phyloP scores from a whole-genome alignment of 35 echinoderm and acorn worm genomes.

The Holothuria glaberrima region DNA sequence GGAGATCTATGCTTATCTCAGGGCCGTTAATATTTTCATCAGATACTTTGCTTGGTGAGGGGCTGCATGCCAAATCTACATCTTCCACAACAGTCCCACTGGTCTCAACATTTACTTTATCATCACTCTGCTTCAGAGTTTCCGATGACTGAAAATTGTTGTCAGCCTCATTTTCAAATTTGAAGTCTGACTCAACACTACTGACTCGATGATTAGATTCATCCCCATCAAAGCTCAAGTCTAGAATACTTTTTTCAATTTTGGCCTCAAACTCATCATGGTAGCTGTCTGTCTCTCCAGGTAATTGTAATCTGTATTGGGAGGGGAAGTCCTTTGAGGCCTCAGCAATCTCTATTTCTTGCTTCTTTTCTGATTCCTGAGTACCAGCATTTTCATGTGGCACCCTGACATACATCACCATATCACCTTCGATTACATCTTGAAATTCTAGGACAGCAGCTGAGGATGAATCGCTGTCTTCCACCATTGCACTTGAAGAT shows the following conservation, averaged over 20 bases:
- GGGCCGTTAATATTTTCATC: background rate
- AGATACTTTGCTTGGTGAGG: background rate
- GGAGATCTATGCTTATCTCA: background rate
- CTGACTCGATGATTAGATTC: background rate
- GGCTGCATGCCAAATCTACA: no score
- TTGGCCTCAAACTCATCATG: slow-evolving; percentile 40
- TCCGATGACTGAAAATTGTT: background rate
- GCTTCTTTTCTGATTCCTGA: background rate
- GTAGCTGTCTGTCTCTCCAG: background rate
- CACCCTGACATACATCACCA: slow-evolving; percentile 12
- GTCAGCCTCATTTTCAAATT: background rate
- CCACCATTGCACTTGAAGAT: slow-evolving; percentile 53
- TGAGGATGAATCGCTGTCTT: slow-evolving; percentile 38
- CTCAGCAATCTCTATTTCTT: no score
- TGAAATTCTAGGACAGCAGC: slow-evolving; percentile 4
- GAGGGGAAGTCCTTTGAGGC: background rate
- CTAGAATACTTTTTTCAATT: slow-evolving; percentile 18
- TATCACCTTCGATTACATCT: background rate
- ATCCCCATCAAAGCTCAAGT: slow-evolving; percentile 42
- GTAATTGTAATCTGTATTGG: slow-evolving; percentile 9
- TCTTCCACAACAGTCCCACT: background rate
- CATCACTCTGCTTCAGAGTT: background rate
- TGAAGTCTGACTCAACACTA: slow-evolving; percentile 3
- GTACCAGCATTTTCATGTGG: background rate
- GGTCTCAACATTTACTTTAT: background rate